These are phyloP conservation scores for Oreochromis niloticus DNA, from an alignment of 2,113 vertebrate genomes.

Conservation along the genomic window DNA sequence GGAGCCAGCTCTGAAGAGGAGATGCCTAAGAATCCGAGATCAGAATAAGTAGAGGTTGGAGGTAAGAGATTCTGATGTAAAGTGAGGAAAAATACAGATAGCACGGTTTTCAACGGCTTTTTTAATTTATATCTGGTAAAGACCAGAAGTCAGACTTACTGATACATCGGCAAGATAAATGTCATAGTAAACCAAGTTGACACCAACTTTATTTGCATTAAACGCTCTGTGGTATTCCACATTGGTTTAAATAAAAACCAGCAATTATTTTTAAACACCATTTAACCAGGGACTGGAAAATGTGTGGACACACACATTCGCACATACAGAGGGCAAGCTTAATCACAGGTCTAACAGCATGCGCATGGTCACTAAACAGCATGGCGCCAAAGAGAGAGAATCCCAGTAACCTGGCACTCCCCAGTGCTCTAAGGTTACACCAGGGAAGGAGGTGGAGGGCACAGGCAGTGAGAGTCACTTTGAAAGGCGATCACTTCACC, in stretches of 20 bases:
- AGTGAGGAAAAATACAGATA: background rate
- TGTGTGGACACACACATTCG: background rate
- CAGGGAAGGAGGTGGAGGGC: conserved; percentile 53
- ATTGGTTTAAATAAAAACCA: background rate
- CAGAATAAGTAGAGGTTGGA: conserved; percentile 86
- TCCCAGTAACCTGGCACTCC: conserved; percentile 66
- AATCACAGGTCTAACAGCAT: conserved; percentile 52
- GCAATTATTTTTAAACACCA: conserved; percentile 1
- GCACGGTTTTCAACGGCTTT: background rate
- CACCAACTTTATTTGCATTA: background rate
- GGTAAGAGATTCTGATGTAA: conserved; percentile 49
- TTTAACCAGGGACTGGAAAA: conserved; percentile 13
- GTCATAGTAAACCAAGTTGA: background rate
- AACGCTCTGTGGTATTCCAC: background rate
- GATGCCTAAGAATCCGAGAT: conserved; percentile 96
- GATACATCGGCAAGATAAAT: background rate
- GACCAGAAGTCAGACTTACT: background rate
- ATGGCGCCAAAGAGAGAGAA: conserved; percentile 65
- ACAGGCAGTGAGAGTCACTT: conserved; percentile 63
- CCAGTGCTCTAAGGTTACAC: conserved; percentile 58
- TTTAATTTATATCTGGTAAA: background rate
- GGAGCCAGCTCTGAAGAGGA: conserved; percentile 92
- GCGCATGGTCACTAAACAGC: conserved; percentile 58
- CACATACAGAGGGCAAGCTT: background rate
- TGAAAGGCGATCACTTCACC: conserved; percentile 62